These are phyloP conservation scores for Philaenus spumarius DNA, from an alignment of 1,140 invertebrate genomes.

Conservation along the genomic window DNA sequence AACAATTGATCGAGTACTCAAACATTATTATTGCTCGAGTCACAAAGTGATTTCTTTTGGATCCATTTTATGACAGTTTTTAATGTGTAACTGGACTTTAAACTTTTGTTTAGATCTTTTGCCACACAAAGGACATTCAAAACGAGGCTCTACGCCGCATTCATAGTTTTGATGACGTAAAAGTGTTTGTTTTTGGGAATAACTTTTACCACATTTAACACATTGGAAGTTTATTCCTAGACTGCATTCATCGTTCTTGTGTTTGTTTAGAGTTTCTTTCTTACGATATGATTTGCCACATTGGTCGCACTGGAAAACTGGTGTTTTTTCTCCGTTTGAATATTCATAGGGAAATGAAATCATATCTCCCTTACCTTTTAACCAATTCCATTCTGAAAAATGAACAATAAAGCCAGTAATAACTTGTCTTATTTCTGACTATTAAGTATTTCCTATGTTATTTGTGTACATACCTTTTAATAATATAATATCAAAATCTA, in stretches of 20 bases:
- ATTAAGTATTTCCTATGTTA: too few relatives aligned
- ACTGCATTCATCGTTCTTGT: constrained; percentile 26
- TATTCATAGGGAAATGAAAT: too few relatives aligned
- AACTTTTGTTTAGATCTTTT: constrained; percentile 45
- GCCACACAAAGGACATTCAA: constrained; percentile 32
- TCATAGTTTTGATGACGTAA: constrained; percentile 48
- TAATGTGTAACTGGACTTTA: constrained; percentile 40
- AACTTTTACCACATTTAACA: constrained; percentile 65
- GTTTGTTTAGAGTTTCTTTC: constrained; percentile 28
- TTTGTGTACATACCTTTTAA: too few relatives aligned
- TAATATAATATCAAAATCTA: too few relatives aligned
- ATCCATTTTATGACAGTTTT: too few relatives aligned
- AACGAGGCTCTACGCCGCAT: constrained; percentile 46
- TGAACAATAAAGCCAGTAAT: too few relatives aligned
- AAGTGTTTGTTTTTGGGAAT: constrained; percentile 46
- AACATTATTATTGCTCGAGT: too few relatives aligned
- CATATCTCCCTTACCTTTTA: neutral
- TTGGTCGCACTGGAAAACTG: constrained; percentile 40
- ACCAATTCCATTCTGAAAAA: constrained; percentile 8
- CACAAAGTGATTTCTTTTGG: too few relatives aligned
- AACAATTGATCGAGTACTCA: too few relatives aligned
- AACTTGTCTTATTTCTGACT: too few relatives aligned
- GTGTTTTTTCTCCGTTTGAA: neutral
- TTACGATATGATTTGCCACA: constrained; percentile 69
- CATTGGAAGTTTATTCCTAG: constrained; percentile 45